Base-by-base conservation (phyloP, 2,797 vertebrate genomes). In the Neosalanx taihuensis region DNA sequence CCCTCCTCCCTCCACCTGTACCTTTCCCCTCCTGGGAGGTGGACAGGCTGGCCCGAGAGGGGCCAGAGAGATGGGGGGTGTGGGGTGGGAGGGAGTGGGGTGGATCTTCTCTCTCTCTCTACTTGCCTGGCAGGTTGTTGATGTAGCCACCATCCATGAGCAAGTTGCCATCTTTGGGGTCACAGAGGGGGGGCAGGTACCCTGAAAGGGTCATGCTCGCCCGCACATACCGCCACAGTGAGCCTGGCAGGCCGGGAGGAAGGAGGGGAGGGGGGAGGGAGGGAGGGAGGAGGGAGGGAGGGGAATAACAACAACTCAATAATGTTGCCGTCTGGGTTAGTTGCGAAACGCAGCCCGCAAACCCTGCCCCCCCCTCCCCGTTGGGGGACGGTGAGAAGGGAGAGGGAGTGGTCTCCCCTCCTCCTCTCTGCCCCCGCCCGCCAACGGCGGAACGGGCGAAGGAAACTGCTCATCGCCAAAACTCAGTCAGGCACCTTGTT, bases 91-190 rank as follows among this genome's bases (percentile, higher is more conserved):
- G 64, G 33, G 29, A 69, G 33, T 46, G 1, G 64, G 12, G 37
- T 46, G 46, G n/a, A 31, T 26, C 62, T 65, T 18, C 33, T 41
- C 62, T 46, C 41, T 4, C 33, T 35, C 86, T 77, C 83, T 94
- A 96, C 64, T 66, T 66, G 94, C 96, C 96, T 97, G 96, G 96
- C 83, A 97, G 94, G 86, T 98, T 98, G 95, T 98, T 98, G 95
- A 96, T 97, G 95, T 98, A 98, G 91, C 97, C 97, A 86, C 97
- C 96, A 3, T 98, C 97, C 97, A 98, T 98, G 86, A 98, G 96
- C 84, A 98, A 95, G 92, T 98, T 95, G 83, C 97, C 96, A 0
- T 98, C 96, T 96, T 98, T 98, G 84, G 97, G 97, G 94, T 98
- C 96, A 81, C 97, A 98, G 82, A 98, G 96, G 64, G 97, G 97